Conservation (phyloP, 1,140 invertebrate genomes). For the Acromyrmex echinatior region DNA sequence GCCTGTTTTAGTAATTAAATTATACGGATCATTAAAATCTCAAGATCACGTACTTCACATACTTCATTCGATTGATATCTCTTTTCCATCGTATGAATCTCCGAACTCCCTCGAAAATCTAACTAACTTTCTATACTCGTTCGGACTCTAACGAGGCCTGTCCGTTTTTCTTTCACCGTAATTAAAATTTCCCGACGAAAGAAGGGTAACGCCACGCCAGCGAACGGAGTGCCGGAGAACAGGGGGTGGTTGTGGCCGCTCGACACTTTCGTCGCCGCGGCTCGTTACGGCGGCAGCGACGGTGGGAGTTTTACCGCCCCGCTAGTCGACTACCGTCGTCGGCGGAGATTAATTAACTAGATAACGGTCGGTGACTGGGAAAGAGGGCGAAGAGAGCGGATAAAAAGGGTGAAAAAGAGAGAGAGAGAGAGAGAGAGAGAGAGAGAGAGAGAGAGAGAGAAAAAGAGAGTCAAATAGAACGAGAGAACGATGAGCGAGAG, state of each 20-base stretch:
- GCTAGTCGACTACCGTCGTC: conserved; percentile 74
- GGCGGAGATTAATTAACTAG: conserved; percentile 86
- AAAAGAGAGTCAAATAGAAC: not conserved
- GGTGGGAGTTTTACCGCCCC: conserved; percentile 76
- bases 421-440: conserved; percentile 24
- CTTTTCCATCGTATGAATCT: not conserved
- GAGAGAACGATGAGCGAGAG: conserved; percentile 24
- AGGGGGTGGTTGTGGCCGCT: conserved; percentile 41
- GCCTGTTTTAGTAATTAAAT: not conserved
- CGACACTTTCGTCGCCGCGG: conserved; percentile 76
- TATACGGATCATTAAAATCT: not conserved
- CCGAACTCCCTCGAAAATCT: not conserved
- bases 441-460: conserved; percentile 24
- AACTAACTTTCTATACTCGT: conserved; percentile 30
- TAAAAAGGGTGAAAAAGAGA: conserved; percentile 47
- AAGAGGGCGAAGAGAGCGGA: conserved; percentile 66
- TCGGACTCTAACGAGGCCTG: not conserved
- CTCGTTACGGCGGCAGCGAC: conserved; percentile 71
- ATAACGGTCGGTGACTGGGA: conserved; percentile 81
- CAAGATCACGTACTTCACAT: not conserved
- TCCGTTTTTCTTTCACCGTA: conserved; percentile 55
- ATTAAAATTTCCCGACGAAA: conserved; percentile 69
- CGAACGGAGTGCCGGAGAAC: conserved; percentile 30
- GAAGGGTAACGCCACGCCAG: conserved; percentile 4
- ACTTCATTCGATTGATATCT: not conserved